Base-by-base conservation (phyloP, 2,797 vertebrate genomes). In the Lemur catta region DNA sequence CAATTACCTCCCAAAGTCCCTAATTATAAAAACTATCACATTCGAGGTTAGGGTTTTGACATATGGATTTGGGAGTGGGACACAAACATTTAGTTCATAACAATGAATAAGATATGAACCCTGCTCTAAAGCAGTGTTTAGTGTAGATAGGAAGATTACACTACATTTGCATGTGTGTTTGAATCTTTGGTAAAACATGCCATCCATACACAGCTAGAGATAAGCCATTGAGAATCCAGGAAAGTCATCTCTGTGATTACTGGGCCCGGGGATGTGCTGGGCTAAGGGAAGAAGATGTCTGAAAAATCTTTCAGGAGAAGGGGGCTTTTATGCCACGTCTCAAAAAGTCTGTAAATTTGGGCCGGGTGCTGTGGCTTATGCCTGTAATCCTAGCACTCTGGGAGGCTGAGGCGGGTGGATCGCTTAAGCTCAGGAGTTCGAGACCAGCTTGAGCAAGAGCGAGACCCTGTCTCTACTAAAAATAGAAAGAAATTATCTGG, bases 301-400 rank as follows among this genome's bases (percentile, higher is more conserved):
- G 74, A 72, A 97, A 76, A 94, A 41, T 84, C 78, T 18, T 85
- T 46, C 92, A 67, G n/a, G 13, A 91, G 59, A 78, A 48, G 22
- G 11, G 69, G 26, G 22, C 35, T 91, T 86, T 82, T 72, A 84
- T 33, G 8, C 15, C 14, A 76, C 85, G 38, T 65, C 57, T 86
- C 46, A 75, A 76, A 84, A 92, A 65, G 59, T 55, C 61, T 88
- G 4, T 75, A 69, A 65, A 91, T 89, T 48, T 93, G 52, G 2
- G 38, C 38, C 38, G 38, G 38, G 38, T 4, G 38, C 38, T 38
- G 38, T 38, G 38, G 38, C 38, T 38, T 38, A 38, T 4, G 38
- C 38, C 38, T 38, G 38, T 38, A 38, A 38, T 38, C 38, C 38
- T 38, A 38, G 38, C 38, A 38, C 38, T 38, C 38, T 38, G 38